Base-by-base conservation (phyloP, 2,797 vertebrate species). In the Fistularia tabacaria region DNA sequence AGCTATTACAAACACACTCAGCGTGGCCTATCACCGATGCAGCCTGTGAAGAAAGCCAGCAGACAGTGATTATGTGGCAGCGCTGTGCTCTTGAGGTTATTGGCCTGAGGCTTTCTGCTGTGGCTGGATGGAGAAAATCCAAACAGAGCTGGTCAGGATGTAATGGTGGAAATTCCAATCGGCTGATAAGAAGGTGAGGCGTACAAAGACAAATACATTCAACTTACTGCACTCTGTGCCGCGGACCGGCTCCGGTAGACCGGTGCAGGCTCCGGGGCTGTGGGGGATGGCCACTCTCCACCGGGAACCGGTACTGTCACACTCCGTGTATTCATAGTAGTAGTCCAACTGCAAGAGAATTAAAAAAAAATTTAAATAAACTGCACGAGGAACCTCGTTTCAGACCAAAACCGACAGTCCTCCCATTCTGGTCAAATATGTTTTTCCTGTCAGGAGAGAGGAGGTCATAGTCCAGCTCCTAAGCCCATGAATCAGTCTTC, bases 281-380 rank as follows among this genome's bases (percentile, higher is more conserved):
- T 93, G 93, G 0, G 96, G 97, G 74, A 99, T 92, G 77, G 97
- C 95, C 53, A 99, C 97, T 71, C 97, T 92, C 97, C 97, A 99
- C 62, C 97, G 91, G 58, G 95, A 95, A 62, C 95, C 96, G 6
- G 91, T 95, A 80, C 93, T 94, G 85, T 98, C 96, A 57, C 97
- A 99, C 69, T 99, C 97, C 0, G 97, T 99, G 85, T 99, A 99
- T 84, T 97, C 92, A 65, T 93, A 99, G 90, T 97, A 96, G 86
- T 94, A 99, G 84, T 99, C 94, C 8, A 57, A 83, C 97, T 99
- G 93, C 66, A 89, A 91, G 79, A 74, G 25, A 73, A 41, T 59
- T 55, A 38, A 75, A 61, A 41, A 72, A 48, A 61, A 69, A 69
- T 71, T 36, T 53, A 57, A 64, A 74, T 42, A 59, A 15, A 64